Evolutionary conservation across 2,888 invertebrate species (phyloP), one percentile per base, ranked within the genome.

Genomic region (Melieria omissa): DNA sequence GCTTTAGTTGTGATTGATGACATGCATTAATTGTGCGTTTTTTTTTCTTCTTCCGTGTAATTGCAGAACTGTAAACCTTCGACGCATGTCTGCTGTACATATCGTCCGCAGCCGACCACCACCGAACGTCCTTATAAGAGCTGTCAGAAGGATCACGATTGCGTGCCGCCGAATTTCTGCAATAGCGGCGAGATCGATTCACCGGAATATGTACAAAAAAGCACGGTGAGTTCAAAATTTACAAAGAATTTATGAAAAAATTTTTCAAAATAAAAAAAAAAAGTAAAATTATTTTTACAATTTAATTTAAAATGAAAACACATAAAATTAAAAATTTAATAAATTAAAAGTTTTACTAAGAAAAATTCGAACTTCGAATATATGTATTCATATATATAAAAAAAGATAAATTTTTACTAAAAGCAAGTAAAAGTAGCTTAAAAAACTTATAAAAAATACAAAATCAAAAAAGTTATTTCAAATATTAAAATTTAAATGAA

Each of bases 61-160:
- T 85, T 86, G 6, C 80, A 88, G 88, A 84, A 85, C 71, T 89
- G 88, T 80, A 85, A 85, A 71, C 78, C 82, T 10, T 83, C 85
- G 72, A 83, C 82, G 9, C 85, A 88, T 82, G 80, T 86, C 2
- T 89, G 89, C 77, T 89, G 89, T 77, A 82, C 81, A 70, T 86
- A 82, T 74, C 85, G 83, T 68, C 78, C 84, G 63, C 81, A 81
- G 4, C 81, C 86, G n/a, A 84, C 84, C 54, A 78, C 80, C 14
- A 81, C 85, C 44, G 78, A 79, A 41, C 78, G 76, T 55, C 84
- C 84, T 29, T 84, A 74, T 55, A 77, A 75, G 52, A 80, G 80
- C 61, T 85, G 86, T 74, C 79, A 79, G 65, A 75, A 75, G 46
- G 83, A 84, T 67, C 82, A 82, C 54, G 86, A 84, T 69, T 86